Percentiles rank a stretch among this genome's conserved stretches.
phyloP scores from a whole-genome alignment of 2,113 vertebrate genomes.

The Nansenia antarctica region DNA sequence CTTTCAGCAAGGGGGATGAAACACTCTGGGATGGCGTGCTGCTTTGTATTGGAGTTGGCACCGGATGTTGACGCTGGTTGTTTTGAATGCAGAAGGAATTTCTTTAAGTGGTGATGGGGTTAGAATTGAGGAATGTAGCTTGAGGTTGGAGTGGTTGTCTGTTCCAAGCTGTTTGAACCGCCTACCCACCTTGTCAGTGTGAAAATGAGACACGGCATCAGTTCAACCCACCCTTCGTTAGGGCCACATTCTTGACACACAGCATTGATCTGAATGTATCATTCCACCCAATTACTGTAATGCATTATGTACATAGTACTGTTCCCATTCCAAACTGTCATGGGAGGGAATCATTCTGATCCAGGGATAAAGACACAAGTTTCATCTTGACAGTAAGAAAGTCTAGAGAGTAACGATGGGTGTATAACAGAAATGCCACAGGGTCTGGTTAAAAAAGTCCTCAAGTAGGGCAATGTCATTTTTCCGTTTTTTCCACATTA shows the following conservation, averaged over 20 bases:
- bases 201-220: background rate
- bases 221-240: background rate
- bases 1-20: conserved; percentile 24
- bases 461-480: too few relatives aligned
- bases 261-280: background rate
- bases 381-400: background rate
- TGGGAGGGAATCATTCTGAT: background rate
- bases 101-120: background rate
- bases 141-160: background rate
- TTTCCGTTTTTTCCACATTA: too few relatives aligned
- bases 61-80: background rate
- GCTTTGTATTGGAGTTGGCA: background rate
- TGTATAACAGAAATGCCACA: background rate
- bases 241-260: background rate
- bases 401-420: background rate
- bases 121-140: background rate
- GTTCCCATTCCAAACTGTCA: background rate
- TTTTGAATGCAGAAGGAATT: background rate
- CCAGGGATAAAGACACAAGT: background rate
- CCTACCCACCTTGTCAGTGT: background rate
- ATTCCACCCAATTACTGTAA: background rate
- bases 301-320: background rate
- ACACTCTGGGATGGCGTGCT: background rate
- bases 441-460: too few relatives aligned
- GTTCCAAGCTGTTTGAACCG: background rate